Percentiles rank a stretch among this genome's conserved stretches.
phyloP scores from a whole-genome alignment of 2,888 invertebrate genomes.

The Stramonita haemastoma region DNA sequence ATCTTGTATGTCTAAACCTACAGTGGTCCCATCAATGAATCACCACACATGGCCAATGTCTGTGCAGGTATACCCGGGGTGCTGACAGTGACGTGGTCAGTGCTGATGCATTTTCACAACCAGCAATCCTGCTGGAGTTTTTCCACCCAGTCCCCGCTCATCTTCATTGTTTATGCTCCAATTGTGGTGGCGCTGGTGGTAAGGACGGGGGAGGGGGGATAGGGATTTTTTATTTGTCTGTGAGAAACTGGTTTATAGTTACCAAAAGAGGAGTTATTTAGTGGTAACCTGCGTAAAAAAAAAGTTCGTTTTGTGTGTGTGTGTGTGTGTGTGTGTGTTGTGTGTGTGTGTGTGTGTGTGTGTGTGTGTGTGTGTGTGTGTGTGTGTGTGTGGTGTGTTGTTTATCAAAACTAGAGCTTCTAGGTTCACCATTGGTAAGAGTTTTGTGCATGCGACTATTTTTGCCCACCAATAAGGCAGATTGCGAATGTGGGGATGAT shows the following conservation, averaged over 20 bases:
- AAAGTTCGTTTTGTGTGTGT: neutral
- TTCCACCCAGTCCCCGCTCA: constrained; percentile 44
- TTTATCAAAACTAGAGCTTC: no score
- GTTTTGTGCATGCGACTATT: no score
- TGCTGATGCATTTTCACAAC: constrained; percentile 71
- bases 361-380: no score
- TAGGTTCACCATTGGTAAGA: no score
- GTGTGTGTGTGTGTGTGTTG: neutral
- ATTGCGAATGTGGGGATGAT: no score
- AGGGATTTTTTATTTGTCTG: neutral
- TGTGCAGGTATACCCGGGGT: constrained; percentile 78
- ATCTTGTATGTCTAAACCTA: no score
- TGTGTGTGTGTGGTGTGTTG: no score
- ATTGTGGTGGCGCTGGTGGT: constrained; percentile 77
- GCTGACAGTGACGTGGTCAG: constrained; percentile 78
- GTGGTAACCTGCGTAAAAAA: neutral
- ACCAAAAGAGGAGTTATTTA: neutral
- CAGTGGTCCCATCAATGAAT: neutral
- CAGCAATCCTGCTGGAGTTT: constrained; percentile 77
- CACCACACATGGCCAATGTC: neutral
- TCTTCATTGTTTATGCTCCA: constrained; percentile 65
- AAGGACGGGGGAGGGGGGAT: constrained; percentile 45
- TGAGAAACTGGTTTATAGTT: no score
- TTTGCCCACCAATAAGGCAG: no score
- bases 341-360: no score